Percentiles rank a stretch among this genome's conserved stretches.
Evolutionary conservation across 2,113 vertebrate species (phyloP).

Genomic region (Tupaia tana): DNA sequence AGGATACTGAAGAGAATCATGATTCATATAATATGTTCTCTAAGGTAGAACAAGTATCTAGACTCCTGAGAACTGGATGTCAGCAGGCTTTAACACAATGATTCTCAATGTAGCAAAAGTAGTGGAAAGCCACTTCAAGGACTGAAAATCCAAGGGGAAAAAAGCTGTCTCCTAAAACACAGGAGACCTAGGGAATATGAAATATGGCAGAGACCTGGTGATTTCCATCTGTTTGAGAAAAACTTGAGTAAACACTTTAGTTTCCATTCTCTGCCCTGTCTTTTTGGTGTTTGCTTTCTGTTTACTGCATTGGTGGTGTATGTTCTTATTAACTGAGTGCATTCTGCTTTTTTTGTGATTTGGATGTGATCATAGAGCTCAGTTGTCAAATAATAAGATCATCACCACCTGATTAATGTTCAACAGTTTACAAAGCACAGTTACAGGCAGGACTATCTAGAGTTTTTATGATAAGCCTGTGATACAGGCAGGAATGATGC

Average conservation of each 20-base stretch:
- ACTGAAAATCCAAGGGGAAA: neutral
- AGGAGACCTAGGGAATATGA: slow-evolving; percentile 32
- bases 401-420: slow-evolving; percentile 37
- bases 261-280: neutral
- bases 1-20: slow-evolving; percentile 50
- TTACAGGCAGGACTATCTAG: neutral
- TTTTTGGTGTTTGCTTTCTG: neutral
- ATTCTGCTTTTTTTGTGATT: slow-evolving; percentile 33
- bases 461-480: neutral
- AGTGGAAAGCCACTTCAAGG: slow-evolving; percentile 58
- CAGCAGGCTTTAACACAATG: slow-evolving; percentile 67
- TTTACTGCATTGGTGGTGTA: neutral
- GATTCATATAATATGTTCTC: slow-evolving; percentile 58
- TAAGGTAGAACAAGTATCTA: slow-evolving; percentile 57
- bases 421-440: slow-evolving; percentile 21
- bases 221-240: slow-evolving; percentile 69
- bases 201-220: slow-evolving; percentile 46
- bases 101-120: slow-evolving; percentile 56
- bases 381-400: slow-evolving; percentile 17
- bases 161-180: slow-evolving; percentile 62
- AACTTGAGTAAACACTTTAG: slow-evolving; percentile 40
- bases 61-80: slow-evolving; percentile 66
- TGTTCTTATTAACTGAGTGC: slow-evolving; percentile 21
- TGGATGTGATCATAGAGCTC: neutral
- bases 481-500: neutral